Base-by-base conservation (phyloP, 2,113 vertebrate species). In the Nipponia nippon region DNA sequence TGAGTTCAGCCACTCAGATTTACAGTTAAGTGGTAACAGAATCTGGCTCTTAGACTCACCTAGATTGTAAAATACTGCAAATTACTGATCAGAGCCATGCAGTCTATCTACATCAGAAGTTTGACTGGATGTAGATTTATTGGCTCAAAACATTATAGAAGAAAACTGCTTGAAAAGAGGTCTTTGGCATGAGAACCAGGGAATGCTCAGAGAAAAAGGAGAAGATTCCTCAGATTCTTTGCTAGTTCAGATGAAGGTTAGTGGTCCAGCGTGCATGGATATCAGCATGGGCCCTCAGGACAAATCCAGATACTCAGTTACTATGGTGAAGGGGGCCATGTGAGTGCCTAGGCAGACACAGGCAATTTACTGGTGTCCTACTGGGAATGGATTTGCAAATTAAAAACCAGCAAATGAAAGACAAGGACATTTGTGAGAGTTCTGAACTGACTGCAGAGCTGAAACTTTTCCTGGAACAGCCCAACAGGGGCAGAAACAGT, bases 361-460 rank as follows among this genome's bases (percentile, higher is more conserved):
- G 34, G 44, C 88, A 94, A 95, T 92, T 77, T 94, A 83, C 50
- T 90, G 38, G 67, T 90, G 65, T 80, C 69, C 72, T 84, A 40
- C 52, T 89, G 77, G 89, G 83, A 89, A 87, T 32, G 69, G 89
- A 92, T 90, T 92, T 79, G 30, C 77, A 92, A 94, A 95, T 97
- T 92, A 92, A 95, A 94, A 92, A 18, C 0, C 34, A 92, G 76
- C 59, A 95, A 89, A 94, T 83, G 61, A 91, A 96, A 95, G 59
- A 65, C 82, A 95, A 95, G 95, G 92, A 81, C 69, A 90, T 84
- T 38, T 87, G 73, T 56, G 61, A 89, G 38, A 73, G 86, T 87
- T 84, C 49, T 52, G 80, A 87, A 84, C n/a, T 67, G 44, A 52
- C 30, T 71, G 56, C 25, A 90, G 44, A 71, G 72, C 34, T 82